These are phyloP conservation scores for Aplysina aerophoba DNA, from an alignment of 37 sponge, comb jelly and placozoan species.

Conservation along the genomic window DNA sequence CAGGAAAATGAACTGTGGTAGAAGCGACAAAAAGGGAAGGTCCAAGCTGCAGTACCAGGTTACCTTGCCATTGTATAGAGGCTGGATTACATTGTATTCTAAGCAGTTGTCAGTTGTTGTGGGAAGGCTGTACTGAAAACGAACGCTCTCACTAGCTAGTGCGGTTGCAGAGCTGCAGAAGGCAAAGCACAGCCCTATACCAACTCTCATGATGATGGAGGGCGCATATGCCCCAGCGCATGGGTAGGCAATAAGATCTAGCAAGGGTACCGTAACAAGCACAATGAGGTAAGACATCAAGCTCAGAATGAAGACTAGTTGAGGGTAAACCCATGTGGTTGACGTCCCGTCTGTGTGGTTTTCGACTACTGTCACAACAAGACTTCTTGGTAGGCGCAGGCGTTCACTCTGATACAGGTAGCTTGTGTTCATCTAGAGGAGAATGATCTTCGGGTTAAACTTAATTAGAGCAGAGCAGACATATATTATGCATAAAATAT, in stretches of 20 bases:
- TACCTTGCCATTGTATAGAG: background rate
- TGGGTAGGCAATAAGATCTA: conserved; percentile 9
- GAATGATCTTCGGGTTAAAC: no score
- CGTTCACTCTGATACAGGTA: conserved; percentile 5
- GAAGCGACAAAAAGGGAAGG: background rate
- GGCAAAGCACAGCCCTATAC: background rate
- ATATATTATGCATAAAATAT: no score
- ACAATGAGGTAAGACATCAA: no score
- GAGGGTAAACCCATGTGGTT: no score
- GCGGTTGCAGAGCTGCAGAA: background rate
- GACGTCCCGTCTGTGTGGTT: no score
- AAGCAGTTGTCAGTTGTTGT: no score
- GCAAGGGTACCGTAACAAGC: background rate
- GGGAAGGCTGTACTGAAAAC: background rate
- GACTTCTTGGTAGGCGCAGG: no score
- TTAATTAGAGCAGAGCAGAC: no score
- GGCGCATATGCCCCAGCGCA: conserved; percentile 17
- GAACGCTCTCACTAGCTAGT: background rate
- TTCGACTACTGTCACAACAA: no score
- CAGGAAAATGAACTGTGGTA: conserved; percentile 15
- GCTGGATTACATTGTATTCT: conserved; percentile 14
- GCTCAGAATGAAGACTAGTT: background rate
- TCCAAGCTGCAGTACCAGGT: background rate
- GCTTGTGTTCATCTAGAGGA: conserved; percentile 3
- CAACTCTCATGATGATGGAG: background rate